Percentiles rank a stretch among this genome's conserved stretches.
phyloP scores from a whole-genome alignment of 2,113 vertebrate species.

The Chamaetylas fuelleborni region DNA sequence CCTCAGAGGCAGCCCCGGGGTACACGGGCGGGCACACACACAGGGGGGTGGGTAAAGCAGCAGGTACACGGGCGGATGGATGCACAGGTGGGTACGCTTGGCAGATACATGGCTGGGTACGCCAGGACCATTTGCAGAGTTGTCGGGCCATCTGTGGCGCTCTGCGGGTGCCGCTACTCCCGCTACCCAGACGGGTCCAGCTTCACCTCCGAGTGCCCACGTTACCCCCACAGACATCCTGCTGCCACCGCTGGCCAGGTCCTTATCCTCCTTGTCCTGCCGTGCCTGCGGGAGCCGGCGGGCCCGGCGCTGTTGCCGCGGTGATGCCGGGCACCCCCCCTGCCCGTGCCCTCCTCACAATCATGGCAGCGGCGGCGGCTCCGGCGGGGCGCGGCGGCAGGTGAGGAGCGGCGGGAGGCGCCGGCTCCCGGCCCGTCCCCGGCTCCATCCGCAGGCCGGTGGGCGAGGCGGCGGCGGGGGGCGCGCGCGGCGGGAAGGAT shows the following conservation, averaged over 20 bases:
- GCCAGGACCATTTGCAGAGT: background rate
- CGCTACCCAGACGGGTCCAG: background rate
- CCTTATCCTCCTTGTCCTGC: background rate
- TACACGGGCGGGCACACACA: fast-evolving
- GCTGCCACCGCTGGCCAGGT: background rate
- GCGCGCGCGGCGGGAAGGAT: too few species aligned
- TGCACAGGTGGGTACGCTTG: background rate
- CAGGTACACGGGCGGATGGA: background rate
- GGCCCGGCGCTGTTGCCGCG: background rate
- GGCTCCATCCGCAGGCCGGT: too few species aligned
- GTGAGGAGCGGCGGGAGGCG: background rate
- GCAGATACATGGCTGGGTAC: background rate
- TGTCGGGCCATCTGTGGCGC: background rate
- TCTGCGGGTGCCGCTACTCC: background rate
- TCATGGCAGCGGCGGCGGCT: background rate
- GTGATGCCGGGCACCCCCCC: background rate
- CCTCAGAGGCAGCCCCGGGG: background rate
- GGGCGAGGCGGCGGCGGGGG: background rate
- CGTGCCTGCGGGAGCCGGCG: background rate
- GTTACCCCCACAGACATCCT: too few species aligned
- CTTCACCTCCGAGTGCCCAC: background rate
- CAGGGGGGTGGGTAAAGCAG: background rate
- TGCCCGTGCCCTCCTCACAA: background rate
- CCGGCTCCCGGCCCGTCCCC: background rate
- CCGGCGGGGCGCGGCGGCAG: background rate